Percentiles rank a stretch among this genome's conserved stretches.
Conservation (phyloP, 2,888 invertebrate genomes). For the Crocallis elinguaria region DNA sequence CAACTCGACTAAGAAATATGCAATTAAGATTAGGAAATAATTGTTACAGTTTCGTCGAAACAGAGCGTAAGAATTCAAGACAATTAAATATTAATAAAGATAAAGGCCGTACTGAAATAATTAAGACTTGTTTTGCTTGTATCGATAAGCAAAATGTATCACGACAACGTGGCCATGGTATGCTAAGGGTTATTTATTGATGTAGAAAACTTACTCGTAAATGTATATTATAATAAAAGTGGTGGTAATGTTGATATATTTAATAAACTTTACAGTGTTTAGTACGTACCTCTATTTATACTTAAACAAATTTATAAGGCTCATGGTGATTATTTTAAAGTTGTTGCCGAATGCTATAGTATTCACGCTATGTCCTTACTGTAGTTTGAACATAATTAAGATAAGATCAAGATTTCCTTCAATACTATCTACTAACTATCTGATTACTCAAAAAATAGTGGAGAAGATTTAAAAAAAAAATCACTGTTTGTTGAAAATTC, state of each 20-base stretch:
- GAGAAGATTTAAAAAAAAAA: no score
- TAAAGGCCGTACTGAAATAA: slow-evolving; percentile 39
- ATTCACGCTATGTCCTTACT: no score
- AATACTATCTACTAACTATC: no score
- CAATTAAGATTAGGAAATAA: slow-evolving; percentile 1
- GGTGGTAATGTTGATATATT: slow-evolving; percentile 1
- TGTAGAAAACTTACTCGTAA: slow-evolving; percentile 10
- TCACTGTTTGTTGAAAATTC: no score
- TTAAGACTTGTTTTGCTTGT: slow-evolving; percentile 41
- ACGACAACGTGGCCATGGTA: slow-evolving; percentile 53
- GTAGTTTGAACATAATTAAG: no score
- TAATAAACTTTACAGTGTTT: not conserved
- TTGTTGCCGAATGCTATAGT: no score
- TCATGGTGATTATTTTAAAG: no score
- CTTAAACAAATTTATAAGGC: no score
- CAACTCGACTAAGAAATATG: not conserved
- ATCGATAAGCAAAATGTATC: slow-evolving; percentile 52
- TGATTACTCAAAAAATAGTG: no score
- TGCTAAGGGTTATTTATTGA: not conserved
- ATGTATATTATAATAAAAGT: slow-evolving; percentile 14
- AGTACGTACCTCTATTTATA: no score
- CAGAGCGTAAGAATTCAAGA: slow-evolving; percentile 18
- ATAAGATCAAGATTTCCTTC: no score
- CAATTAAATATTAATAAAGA: slow-evolving; percentile 36
- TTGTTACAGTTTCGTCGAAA: slow-evolving; percentile 16